Base-by-base conservation (phyloP, 2,888 invertebrate genomes). In the Acheta domesticus region DNA sequence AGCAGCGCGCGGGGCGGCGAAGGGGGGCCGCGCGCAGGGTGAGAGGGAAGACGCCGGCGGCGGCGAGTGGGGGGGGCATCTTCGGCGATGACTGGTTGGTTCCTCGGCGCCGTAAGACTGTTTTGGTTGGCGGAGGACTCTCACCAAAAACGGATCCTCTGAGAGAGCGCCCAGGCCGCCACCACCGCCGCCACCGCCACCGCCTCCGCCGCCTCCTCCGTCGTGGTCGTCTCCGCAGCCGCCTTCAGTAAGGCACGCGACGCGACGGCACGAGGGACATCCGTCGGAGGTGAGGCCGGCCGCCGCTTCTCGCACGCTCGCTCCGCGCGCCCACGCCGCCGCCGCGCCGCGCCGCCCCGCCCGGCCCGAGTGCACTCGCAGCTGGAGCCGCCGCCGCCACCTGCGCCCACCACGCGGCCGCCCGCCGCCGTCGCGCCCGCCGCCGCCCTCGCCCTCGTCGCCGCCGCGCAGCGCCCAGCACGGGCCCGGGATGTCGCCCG, bases 11-110 rank as follows among this genome's bases (percentile, higher is more conserved):
- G 19, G 62, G 62, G 19, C 2, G 16, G 19, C 16, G 62, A 62
- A 11, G 62, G 62, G 62, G 62, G 62, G 62, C 16, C 14, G 19
- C 62, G 19, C 62, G 62, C 62, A 14, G 62, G 62, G 62, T 4
- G 62, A 62, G 62, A 62, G 62, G 62, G 62, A 62, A 62, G 62
- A 62, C 62, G 62, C 19, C 62, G 62, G 19, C n/a, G 48, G 76
- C 21, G 49, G 12, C 12, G 77, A 49, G 77, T 48, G 49, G 74
- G 62, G 78, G 20, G 73, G 48, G 74, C 73, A 78, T 75, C 74
- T 78, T 78, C 74, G 78, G 78, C 74, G 78, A 78, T 78, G 78
- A 74, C 78, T 48, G 36, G 76, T 36, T 48, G 48, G 76, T 75
- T 23, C 21, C 20, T 20, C 75, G 16, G 75, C 75, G 14, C 62